Percentiles rank a stretch among this genome's conserved stretches.
phyloP scores from a whole-genome alignment of 2,888 invertebrate species.

The Coelinius sp. region DNA sequence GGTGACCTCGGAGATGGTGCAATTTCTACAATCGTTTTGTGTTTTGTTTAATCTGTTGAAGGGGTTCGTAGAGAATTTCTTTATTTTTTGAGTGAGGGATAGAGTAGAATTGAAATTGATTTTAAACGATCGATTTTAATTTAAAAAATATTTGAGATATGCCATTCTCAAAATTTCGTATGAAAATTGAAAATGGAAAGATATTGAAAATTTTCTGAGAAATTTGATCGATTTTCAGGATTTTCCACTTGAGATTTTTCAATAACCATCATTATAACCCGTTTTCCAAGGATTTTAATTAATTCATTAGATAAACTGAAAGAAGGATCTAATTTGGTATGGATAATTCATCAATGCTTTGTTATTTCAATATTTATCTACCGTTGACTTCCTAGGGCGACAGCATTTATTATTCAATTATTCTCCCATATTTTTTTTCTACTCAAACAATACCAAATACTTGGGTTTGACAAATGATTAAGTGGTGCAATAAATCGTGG shows the following conservation, averaged over 20 bases:
- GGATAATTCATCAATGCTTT: conserved; percentile 22
- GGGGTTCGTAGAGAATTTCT: conserved; percentile 8
- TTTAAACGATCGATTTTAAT: no score
- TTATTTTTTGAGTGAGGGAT: conserved; percentile 13
- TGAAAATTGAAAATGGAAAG: no score
- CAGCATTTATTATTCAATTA: background rate
- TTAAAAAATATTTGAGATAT: no score
- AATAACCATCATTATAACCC: background rate
- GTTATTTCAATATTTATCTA: conserved; percentile 13
- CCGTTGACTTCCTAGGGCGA: conserved; percentile 3
- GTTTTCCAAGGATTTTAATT: background rate
- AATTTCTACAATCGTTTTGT: conserved; percentile 40
- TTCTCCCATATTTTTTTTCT: background rate
- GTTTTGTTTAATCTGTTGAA: conserved; percentile 18
- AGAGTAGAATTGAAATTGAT: conserved; percentile 28
- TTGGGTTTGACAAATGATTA: background rate
- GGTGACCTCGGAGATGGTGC: conserved; percentile 42
- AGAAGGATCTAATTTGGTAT: conserved; percentile 6
- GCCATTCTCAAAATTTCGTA: no score
- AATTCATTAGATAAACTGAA: background rate
- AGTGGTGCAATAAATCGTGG: background rate
- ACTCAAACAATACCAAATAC: background rate
- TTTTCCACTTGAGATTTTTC: no score
- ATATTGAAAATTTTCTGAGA: no score
- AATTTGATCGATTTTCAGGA: no score